Evolutionary conservation across 2,888 invertebrate genomes (phyloP), one percentile per base, ranked within the genome.

Genomic region (Blastobasis adustella): DNA sequence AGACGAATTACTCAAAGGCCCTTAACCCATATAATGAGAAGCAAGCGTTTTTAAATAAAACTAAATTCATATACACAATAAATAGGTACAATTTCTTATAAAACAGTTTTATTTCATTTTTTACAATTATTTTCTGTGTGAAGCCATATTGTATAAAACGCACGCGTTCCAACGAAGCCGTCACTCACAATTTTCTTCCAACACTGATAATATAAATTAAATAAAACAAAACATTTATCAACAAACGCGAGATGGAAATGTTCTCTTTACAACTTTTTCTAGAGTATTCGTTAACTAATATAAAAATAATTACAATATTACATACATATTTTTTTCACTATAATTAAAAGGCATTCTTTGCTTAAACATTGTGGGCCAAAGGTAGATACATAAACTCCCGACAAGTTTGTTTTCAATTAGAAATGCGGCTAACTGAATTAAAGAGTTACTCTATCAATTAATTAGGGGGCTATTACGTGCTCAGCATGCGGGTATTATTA

Each of bases 61-160:
- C 23, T 23, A 23, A 23, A 23, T 23, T 23, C 23, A 3, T 23
- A 23, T 1, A 23, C 23, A 23, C 23, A 23, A 23, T 23, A 23
- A 54, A 69, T 63, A 67, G 54, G 45, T 53, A 37, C 40, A 44
- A 50, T 23, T 67, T 55, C 71, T 73, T 71, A 73, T 71, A 42
- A 42, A n/a, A 42, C 71, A 62, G 62, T 58, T 59, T 64, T 62
- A 10, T 63, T 65, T 67, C 23, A 23, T 67, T 71, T 72, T 62
- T 66, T 64, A 69, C 66, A 69, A n/a, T 42, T 42, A 61, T 61
- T 67, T 59, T 65, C 62, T 61, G 62, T 60, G 57, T 68, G 70
- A 74, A 76, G 76, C 72, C 59, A 56, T 67, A 64, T 61, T 64
- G 67, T 75, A 72, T 65, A 69, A 73, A 73, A 72, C 56, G 56